Evolutionary conservation across 2,113 vertebrate species (phyloP).

Genomic region (Onychostruthus taczanowskii): DNA sequence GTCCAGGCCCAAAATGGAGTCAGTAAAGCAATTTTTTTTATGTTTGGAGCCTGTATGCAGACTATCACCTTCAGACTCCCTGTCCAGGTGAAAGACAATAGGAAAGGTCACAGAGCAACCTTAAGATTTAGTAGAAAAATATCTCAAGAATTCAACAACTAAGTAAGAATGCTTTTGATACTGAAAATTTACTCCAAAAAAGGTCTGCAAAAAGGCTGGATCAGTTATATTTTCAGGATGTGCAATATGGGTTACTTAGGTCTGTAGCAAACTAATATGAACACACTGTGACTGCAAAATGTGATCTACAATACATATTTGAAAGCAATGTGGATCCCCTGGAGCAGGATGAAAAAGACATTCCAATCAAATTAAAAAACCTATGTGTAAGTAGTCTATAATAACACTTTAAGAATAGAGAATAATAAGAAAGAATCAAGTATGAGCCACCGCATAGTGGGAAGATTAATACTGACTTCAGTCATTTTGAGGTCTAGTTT

Average conservation of each 20-base stretch:
- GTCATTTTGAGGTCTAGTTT: neutral
- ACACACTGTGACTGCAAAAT: neutral
- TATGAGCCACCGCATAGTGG: neutral
- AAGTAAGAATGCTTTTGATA: neutral
- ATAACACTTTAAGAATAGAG: neutral
- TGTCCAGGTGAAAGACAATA: neutral
- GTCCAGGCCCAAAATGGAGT: neutral
- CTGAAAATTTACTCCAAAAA: neutral
- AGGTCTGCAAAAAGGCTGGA: neutral
- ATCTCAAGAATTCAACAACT: neutral
- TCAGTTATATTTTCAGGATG: neutral
- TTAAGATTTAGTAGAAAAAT: neutral
- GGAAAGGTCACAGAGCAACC: neutral
- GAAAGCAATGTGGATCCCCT: neutral
- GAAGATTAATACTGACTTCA: neutral
- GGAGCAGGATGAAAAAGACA: neutral
- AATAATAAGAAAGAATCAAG: neutral
- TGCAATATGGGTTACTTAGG: neutral
- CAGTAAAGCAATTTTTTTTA: neutral
- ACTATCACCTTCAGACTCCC: neutral
- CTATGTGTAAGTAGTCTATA: neutral
- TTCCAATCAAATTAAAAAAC: neutral
- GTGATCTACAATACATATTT: neutral
- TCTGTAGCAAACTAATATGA: neutral
- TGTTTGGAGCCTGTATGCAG: neutral